Conservation (phyloP, 53 echinoderm and acorn worm species). For the Apostichopus leukothele region DNA sequence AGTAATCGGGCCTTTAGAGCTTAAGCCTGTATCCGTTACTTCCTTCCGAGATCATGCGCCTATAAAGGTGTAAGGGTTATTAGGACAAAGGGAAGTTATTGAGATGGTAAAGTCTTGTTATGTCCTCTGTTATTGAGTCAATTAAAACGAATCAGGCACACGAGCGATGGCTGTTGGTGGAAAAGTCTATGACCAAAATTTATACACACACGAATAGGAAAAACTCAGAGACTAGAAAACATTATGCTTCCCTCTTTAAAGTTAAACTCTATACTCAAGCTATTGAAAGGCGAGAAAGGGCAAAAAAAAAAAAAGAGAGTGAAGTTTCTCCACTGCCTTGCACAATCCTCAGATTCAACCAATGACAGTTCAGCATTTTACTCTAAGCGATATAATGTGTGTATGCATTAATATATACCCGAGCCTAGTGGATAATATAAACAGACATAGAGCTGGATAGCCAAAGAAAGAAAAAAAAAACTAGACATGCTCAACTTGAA, state of each 20-base stretch:
- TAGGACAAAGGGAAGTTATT: conserved; percentile 52
- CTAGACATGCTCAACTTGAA: background rate
- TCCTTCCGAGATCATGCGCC: conserved; percentile 42
- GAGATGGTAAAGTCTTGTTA: conserved; percentile 20
- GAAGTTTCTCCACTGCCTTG: background rate
- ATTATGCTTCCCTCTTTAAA: background rate
- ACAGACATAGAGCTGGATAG: background rate
- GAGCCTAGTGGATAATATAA: background rate
- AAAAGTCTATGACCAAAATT: background rate
- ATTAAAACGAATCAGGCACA: conserved; percentile 25
- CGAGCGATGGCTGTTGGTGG: background rate
- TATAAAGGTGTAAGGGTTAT: conserved; percentile 54
- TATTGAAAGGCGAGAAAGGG: background rate
- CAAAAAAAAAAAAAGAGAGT: background rate
- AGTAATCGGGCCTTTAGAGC: conserved; percentile 26
- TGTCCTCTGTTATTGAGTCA: conserved; percentile 45
- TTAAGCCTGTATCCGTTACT: conserved; percentile 23
- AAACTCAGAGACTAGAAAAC: background rate
- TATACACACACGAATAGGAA: background rate
- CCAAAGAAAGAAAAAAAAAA: background rate
- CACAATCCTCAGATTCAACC: background rate
- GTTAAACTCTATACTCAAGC: background rate
- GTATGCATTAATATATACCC: background rate
- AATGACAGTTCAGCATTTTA: background rate
- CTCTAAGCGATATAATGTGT: background rate